Percentiles rank a stretch among this genome's conserved stretches.
Evolutionary conservation across 2,888 invertebrate species (phyloP).

Genomic region (Tachina grossa): DNA sequence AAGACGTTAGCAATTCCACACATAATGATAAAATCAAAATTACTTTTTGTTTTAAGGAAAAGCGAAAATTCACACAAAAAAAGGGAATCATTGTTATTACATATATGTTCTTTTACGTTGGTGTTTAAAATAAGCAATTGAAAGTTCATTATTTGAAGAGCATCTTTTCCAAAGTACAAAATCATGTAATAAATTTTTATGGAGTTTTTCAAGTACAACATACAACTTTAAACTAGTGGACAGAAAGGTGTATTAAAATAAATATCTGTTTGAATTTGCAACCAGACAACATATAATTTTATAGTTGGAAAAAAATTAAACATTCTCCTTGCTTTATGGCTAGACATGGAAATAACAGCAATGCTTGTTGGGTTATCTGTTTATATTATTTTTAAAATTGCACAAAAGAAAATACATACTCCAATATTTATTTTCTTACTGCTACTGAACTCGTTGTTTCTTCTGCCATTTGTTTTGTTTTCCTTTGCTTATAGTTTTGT

Average conservation of each 20-base stretch:
- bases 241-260: constrained; percentile 9
- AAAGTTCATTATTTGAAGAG: constrained; percentile 40
- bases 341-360: background rate
- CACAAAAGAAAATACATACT: background rate
- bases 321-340: background rate
- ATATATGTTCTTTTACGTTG: background rate
- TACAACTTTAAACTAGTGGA: constrained; percentile 5
- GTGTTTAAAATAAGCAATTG: constrained; percentile 12
- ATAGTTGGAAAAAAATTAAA: background rate
- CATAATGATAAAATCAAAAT: constrained; percentile 43
- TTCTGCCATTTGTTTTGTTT: background rate
- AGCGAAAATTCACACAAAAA: constrained; percentile 20
- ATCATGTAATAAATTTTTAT: constrained; percentile 59
- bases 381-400: background rate
- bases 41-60: constrained; percentile 40
- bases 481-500: background rate
- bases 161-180: constrained; percentile 5
- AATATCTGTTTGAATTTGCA: constrained; percentile 1
- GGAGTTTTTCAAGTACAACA: constrained; percentile 5
- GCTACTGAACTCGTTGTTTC: background rate
- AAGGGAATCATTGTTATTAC: constrained; percentile 43
- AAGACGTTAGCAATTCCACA: constrained; percentile 44
- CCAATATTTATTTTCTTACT: constrained; percentile 16
- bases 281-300: background rate
- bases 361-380: constrained; percentile 14